Base-by-base conservation (phyloP, 2,888 invertebrate species). In the Syritta pipiens region DNA sequence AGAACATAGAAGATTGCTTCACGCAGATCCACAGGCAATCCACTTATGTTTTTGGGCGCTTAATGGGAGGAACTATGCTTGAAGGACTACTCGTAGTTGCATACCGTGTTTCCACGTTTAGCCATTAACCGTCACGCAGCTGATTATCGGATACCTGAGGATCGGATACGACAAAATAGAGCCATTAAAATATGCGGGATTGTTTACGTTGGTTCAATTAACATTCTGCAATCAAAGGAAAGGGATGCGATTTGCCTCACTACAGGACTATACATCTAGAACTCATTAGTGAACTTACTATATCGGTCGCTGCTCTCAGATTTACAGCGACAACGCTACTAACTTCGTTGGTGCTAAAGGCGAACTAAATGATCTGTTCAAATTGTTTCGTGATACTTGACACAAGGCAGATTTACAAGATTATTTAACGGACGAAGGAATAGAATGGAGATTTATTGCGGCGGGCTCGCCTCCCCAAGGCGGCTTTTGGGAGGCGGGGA, bases 321-420 rank as follows among this genome's bases (percentile, higher is more conserved):
- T 49, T 30, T 32, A 49, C 57, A 42, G 42, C 57, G 57, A 57
- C 32, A 57, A 57, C 32, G 44, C 46, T 9, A 40, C 55, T 9
- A 55, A 55, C 19, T 42, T 55, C 19, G 32, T 46, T 46, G 59
- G 60, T 9, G 60, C 60, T 19, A 62, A 35, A 40, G 26, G 37
- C 1, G 26, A 55, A 40, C 22, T 55, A 22, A 40, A 17, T 37
- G 40, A 24, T 26, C 22, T 55, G 22, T 55, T 55, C 3, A 55
- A 26, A 40, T 30, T 53, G 44, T 30, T 53, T 40, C 49, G 24
- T 28, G 24, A 48, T 17, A 53, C 40, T 42, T 14, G 7, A 22
- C 22, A 53, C 35, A 49, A 51, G 30, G 37, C 17, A 28, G 35
- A 32, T 32, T 32, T 42, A 32, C 51, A 63, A 44, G 51, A 44